A percentile compares a stretch with the other conserved stretches of the same genome.
Evolutionary conservation across 1,140 invertebrate species (phyloP).

Genomic region (Stegodyphus dumicola): DNA sequence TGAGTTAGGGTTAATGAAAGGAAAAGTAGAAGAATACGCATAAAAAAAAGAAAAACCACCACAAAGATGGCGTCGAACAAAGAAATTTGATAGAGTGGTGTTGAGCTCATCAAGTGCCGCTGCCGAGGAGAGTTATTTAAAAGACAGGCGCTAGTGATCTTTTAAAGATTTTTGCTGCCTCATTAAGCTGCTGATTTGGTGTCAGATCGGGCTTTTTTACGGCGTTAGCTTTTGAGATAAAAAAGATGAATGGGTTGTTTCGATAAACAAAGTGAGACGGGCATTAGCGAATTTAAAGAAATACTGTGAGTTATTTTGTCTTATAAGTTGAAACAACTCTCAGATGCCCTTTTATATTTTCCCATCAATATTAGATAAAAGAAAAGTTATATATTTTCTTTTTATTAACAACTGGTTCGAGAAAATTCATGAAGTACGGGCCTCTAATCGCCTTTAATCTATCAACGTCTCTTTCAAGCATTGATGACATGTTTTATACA

Average conservation of each 20-base stretch:
- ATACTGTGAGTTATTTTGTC: not conserved
- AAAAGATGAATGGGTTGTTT: conserved; percentile 49
- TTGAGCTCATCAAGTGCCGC: conserved; percentile 57
- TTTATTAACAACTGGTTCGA: no score
- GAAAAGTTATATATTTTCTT: no score
- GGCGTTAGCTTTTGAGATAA: conserved; percentile 29
- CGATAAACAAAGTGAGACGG: conserved; percentile 19
- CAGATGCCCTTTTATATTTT: no score
- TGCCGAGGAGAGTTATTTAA: conserved; percentile 57
- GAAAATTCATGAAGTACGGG: no score
- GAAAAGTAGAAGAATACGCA: conserved; percentile 15
- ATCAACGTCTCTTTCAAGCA: no score
- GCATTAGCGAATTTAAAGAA: not conserved
- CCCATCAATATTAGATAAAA: no score
- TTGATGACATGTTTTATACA: no score
- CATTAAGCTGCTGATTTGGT: conserved; percentile 58
- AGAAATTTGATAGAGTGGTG: conserved; percentile 61
- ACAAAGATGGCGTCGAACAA: conserved; percentile 53
- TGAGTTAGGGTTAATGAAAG: conserved; percentile 61
- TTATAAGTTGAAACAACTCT: no score
- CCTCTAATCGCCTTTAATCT: no score
- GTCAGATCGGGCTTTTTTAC: conserved; percentile 36
- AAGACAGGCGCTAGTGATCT: conserved; percentile 54
- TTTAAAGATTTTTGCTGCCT: conserved; percentile 59
- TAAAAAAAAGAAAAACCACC: conserved; percentile 1